These are phyloP conservation scores for Siniperca scherzeri DNA, from an alignment of 2,797 vertebrate species.

Conservation along the genomic window DNA sequence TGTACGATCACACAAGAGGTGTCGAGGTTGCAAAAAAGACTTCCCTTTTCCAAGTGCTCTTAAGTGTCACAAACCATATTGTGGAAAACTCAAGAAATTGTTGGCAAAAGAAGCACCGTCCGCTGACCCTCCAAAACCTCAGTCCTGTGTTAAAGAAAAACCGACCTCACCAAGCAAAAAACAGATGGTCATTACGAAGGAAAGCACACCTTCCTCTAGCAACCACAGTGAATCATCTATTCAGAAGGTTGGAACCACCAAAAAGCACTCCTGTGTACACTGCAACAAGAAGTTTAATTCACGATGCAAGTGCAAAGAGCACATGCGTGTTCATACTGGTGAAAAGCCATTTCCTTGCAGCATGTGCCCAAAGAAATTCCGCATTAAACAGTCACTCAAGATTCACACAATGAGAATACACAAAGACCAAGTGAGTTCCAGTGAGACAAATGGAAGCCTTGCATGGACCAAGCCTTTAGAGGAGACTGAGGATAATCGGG, in stretches of 20 bases:
- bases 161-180: not conserved
- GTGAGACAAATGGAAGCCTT: not conserved
- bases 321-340: slow-evolving; percentile 26
- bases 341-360: slow-evolving; percentile 41
- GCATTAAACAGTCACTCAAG: not conserved
- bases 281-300: slow-evolving; percentile 34
- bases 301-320: not conserved
- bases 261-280: slow-evolving; percentile 1
- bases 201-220: not conserved
- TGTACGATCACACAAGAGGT: slow-evolving; percentile 54
- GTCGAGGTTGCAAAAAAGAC: slow-evolving; percentile 56
- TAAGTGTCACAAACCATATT: slow-evolving; percentile 12
- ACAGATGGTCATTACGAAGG: not conserved
- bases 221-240: rapidly evolving
- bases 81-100: slow-evolving; percentile 25
- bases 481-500: not conserved
- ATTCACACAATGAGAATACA: slow-evolving; percentile 32
- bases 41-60: slow-evolving; percentile 40
- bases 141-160: not conserved
- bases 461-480: slow-evolving; percentile 62
- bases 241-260: not conserved
- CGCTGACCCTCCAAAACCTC: not conserved
- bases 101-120: not conserved
- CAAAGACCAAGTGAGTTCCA: not conserved
- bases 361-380: slow-evolving; percentile 53